These are phyloP conservation scores for Myotis findleyi DNA, from an alignment of 2,797 vertebrate species.

Conservation along the genomic window DNA sequence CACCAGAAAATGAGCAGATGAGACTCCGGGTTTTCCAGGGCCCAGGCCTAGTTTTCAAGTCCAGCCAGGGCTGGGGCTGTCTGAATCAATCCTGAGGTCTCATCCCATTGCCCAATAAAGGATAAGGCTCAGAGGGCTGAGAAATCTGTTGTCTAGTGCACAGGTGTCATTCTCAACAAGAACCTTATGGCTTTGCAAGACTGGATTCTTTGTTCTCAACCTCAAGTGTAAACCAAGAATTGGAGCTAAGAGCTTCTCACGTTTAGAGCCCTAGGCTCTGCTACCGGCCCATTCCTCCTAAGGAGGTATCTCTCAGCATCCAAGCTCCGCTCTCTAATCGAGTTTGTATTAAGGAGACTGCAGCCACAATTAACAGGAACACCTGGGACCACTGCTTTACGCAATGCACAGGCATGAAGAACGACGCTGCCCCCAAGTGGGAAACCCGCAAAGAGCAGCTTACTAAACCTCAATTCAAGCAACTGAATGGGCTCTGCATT, in stretches of 20 bases:
- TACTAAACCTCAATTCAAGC: not conserved
- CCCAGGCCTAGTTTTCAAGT: not conserved
- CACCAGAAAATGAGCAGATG: not conserved
- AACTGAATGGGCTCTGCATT: fast-evolving
- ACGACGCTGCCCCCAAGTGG: slow-evolving; percentile 54
- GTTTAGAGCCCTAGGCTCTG: not conserved
- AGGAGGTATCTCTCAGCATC: not conserved
- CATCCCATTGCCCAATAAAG: not conserved
- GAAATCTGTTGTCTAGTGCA: not conserved
- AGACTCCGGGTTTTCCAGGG: not conserved
- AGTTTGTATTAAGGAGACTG: not conserved
- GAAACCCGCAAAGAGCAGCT: not conserved
- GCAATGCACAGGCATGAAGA: not conserved
- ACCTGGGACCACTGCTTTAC: not conserved
- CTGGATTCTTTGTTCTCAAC: not conserved
- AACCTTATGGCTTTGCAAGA: not conserved
- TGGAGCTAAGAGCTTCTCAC: not conserved
- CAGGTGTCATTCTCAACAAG: not conserved
- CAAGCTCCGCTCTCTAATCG: not conserved
- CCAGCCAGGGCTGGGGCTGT: not conserved
- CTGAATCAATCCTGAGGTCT: not conserved
- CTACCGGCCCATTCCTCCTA: not conserved
- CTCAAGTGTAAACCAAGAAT: not conserved
- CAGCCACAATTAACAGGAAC: not conserved
- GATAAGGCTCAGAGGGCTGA: not conserved